Percentiles rank a stretch among this genome's conserved stretches.
These are phyloP conservation scores for Sturnus vulgaris DNA, from an alignment of 2,113 vertebrate genomes.

Conservation along the genomic window DNA sequence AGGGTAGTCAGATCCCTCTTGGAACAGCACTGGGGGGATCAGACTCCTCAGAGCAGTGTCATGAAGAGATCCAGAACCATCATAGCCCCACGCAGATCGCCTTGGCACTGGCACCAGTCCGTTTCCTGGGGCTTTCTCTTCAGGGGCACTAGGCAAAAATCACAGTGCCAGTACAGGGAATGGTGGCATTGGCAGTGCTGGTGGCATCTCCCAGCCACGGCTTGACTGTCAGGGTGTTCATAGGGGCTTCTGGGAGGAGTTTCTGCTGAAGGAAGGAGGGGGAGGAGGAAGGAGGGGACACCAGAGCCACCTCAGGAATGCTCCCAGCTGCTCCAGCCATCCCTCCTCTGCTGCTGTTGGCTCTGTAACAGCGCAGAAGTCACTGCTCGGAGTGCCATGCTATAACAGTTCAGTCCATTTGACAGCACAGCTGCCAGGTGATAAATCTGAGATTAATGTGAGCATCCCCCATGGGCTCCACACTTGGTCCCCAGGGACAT, in stretches of 20 bases:
- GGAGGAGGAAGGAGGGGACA: neutral
- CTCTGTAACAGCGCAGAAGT: neutral
- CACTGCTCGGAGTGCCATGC: rapidly evolving
- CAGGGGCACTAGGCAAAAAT: neutral
- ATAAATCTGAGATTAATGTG: neutral
- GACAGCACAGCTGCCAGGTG: rapidly evolving
- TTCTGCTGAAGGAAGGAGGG: neutral
- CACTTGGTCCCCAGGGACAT: rapidly evolving
- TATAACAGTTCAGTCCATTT: rapidly evolving
- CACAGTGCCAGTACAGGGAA: rapidly evolving
- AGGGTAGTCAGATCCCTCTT: neutral
- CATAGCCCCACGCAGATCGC: neutral
- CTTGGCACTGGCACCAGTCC: too few species aligned
- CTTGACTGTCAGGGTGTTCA: neutral
- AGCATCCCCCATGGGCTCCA: rapidly evolving
- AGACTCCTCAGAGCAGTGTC: neutral
- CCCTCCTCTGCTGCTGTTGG: neutral
- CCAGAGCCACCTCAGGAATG: neutral
- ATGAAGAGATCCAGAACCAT: too few species aligned
- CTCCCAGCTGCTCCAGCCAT: neutral
- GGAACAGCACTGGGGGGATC: neutral
- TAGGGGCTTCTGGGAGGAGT: neutral
- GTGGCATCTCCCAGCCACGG: rapidly evolving
- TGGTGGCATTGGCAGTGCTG: neutral
- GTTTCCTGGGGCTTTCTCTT: neutral